Evolutionary conservation across 2,797 vertebrate species (phyloP).

Genomic region (Pterois miles): DNA sequence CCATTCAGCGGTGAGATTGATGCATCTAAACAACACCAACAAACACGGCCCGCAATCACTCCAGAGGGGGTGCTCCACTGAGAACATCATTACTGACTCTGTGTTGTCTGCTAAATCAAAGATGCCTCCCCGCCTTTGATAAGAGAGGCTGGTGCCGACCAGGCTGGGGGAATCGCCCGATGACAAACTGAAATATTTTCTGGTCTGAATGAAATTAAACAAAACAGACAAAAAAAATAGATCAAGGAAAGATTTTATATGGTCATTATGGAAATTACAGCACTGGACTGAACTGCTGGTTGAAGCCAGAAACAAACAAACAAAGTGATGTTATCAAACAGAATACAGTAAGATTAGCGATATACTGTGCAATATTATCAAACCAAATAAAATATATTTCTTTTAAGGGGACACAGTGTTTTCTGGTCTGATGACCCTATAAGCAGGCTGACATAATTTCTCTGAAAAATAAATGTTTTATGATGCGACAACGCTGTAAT

Average conservation of each 20-base stretch:
- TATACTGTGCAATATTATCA: conserved; percentile 19
- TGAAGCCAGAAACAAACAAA: conserved; percentile 14
- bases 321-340: conserved; percentile 44
- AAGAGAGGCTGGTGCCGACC: conserved; percentile 32
- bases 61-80: conserved; percentile 56
- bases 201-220: conserved; percentile 14
- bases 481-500: not conserved
- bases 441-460: rapidly evolving
- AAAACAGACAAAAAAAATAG: not conserved
- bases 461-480: not conserved
- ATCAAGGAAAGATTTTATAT: not conserved
- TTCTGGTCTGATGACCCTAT: not conserved
- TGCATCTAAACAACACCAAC: conserved; percentile 71
- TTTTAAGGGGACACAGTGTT: not conserved
- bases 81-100: conserved; percentile 70
- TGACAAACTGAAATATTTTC: conserved; percentile 28
- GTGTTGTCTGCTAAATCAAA: conserved; percentile 72
- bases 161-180: conserved; percentile 8
- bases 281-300: not conserved
- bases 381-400: conserved; percentile 43
- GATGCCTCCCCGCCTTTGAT: conserved; percentile 60
- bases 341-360: conserved; percentile 32
- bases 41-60: conserved; percentile 69
- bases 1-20: conserved; percentile 59
- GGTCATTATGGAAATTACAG: not conserved